phyloP scores from a whole-genome alignment of 2,888 invertebrate species.

The Acleris literana region DNA sequence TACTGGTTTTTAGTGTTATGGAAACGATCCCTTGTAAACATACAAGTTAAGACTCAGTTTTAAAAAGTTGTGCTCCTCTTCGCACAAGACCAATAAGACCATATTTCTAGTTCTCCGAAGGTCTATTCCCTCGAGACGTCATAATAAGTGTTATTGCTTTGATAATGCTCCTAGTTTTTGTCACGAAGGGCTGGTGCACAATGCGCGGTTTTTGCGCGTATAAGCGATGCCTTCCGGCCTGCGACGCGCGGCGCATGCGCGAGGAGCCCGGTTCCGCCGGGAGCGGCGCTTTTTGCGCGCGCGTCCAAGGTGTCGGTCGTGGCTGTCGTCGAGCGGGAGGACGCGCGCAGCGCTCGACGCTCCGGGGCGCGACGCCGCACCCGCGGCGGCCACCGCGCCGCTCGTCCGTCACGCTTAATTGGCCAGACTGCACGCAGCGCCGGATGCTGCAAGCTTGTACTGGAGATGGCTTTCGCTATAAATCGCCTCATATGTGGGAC shows the following conservation, averaged over 20 bases:
- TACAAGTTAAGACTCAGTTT: no score
- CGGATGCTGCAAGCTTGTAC: constrained; percentile 14
- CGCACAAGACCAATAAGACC: neutral
- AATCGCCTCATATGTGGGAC: constrained; percentile 8
- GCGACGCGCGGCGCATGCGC: neutral
- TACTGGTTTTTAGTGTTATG: no score
- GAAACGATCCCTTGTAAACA: no score
- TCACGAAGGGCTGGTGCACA: constrained; percentile 13
- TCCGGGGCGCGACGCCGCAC: no score
- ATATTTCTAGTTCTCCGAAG: constrained; percentile 19
- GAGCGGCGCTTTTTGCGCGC: neutral
- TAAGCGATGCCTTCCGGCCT: constrained; percentile 28
- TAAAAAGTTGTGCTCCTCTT: neutral
- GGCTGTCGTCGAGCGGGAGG: no score
- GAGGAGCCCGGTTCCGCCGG: neutral
- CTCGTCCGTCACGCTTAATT: constrained; percentile 31
- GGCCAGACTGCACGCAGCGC: constrained; percentile 35
- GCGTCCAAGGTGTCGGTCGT: no score
- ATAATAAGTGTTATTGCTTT: constrained; percentile 31
- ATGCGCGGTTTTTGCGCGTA: constrained; percentile 25
- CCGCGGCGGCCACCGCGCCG: constrained; percentile 2
- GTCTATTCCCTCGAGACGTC: constrained; percentile 17
- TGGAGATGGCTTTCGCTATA: constrained; percentile 12
- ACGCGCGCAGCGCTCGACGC: no score
- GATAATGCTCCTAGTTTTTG: constrained; percentile 20